phyloP scores from a whole-genome alignment of 2,113 vertebrate species.

The Trichomycterus rosablanca region DNA sequence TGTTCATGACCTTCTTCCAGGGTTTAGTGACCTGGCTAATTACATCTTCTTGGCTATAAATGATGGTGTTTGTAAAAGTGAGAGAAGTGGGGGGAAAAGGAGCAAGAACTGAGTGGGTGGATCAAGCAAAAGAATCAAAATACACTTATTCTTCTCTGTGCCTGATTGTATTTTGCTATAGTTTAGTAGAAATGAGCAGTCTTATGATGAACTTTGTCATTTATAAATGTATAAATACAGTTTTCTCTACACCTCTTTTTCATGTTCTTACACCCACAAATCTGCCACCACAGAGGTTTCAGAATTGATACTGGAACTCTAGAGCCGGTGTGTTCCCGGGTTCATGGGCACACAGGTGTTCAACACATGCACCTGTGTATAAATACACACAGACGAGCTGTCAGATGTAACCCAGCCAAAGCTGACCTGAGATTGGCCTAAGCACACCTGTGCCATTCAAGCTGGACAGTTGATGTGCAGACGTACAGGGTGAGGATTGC shows the following conservation, averaged over 20 bases:
- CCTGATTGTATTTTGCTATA: too few relatives aligned
- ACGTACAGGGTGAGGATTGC: not conserved
- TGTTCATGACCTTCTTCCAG: slow-evolving; percentile 35
- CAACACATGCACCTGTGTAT: slow-evolving; percentile 33
- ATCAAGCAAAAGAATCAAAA: not conserved
- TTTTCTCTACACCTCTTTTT: too few relatives aligned
- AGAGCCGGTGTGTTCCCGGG: slow-evolving; percentile 32
- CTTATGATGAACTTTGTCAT: too few relatives aligned
- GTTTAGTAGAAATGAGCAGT: too few relatives aligned
- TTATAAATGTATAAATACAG: too few relatives aligned
- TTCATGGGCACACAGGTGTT: slow-evolving; percentile 40
- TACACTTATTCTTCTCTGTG: too few relatives aligned
- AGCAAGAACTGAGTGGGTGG: not conserved
- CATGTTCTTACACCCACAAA: too few relatives aligned
- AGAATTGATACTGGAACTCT: slow-evolving; percentile 28
- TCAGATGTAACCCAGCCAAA: slow-evolving; percentile 25
- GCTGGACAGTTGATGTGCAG: slow-evolving; percentile 20
- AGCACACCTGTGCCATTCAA: slow-evolving; percentile 41
- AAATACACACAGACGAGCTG: slow-evolving; percentile 33
- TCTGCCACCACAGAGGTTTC: slow-evolving; percentile 24
- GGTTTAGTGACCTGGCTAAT: slow-evolving; percentile 31
- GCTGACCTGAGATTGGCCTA: slow-evolving; percentile 21
- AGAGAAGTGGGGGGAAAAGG: not conserved
- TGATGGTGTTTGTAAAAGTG: slow-evolving; percentile 24
- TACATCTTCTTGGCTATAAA: slow-evolving; percentile 20